These are phyloP conservation scores for Sinhomidia bicolor DNA, from an alignment of 2,888 invertebrate genomes.

Conservation along the genomic window DNA sequence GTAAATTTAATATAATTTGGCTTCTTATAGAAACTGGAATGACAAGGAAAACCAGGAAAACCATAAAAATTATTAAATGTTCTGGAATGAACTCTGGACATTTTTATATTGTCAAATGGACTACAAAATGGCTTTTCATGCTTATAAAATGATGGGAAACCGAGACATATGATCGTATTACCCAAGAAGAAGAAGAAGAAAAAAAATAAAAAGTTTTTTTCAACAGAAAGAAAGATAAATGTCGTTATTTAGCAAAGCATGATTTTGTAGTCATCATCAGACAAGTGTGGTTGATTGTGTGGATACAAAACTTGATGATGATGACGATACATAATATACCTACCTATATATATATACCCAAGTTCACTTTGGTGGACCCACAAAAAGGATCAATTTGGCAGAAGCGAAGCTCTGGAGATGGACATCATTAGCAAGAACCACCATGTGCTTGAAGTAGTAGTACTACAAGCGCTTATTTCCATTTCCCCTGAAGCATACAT, in stretches of 20 bases:
- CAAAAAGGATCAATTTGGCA: background rate
- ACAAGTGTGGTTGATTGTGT: slow-evolving; percentile 13
- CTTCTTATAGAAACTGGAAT: background rate
- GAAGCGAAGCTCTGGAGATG: slow-evolving; percentile 10
- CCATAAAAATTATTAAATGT: background rate
- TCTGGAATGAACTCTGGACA: background rate
- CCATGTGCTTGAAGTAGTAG: background rate
- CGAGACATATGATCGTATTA: background rate
- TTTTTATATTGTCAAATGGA: background rate
- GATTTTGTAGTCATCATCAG: background rate
- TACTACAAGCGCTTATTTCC: too few relatives aligned
- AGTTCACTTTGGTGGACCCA: too few relatives aligned
- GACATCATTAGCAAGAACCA: slow-evolving; percentile 30
- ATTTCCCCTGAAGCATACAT: background rate
- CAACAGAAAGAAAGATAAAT: background rate
- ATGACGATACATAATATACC: background rate
- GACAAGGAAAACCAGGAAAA: background rate
- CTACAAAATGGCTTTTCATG: too few relatives aligned
- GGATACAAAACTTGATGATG: slow-evolving; percentile 5
- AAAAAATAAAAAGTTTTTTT: background rate
- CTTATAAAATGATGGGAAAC: background rate
- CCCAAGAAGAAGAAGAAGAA: too few relatives aligned
- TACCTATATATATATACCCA: background rate
- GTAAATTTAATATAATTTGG: background rate
- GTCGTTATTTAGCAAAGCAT: background rate